phyloP scores from a whole-genome alignment of 1,140 invertebrate genomes.

The Drosophila seguyi region DNA sequence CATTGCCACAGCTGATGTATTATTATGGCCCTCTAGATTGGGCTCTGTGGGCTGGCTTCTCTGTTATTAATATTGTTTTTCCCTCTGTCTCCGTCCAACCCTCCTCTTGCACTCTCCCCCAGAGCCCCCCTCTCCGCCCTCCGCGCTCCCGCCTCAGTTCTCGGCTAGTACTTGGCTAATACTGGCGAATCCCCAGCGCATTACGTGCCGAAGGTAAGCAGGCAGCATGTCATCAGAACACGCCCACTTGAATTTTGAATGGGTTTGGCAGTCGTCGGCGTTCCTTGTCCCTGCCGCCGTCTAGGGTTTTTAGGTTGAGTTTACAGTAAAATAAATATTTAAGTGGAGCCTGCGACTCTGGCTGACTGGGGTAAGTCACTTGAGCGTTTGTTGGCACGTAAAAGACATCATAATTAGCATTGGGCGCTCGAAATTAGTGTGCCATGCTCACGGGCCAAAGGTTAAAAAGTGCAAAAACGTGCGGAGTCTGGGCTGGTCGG shows the following conservation, averaged over 20 bases:
- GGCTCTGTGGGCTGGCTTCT: conserved; percentile 58
- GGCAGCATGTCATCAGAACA: conserved; percentile 81
- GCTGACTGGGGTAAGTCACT: conserved; percentile 58
- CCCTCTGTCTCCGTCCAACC: conserved; percentile 30
- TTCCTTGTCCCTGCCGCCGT: conserved; percentile 15
- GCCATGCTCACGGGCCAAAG: conserved; percentile 44
- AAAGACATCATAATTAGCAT: conserved; percentile 83
- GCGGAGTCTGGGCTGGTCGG: conserved; percentile 5
- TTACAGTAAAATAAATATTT: conserved; percentile 82
- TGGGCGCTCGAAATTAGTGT: conserved; percentile 66
- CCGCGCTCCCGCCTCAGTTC: not conserved
- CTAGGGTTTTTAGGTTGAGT: conserved; percentile 68
- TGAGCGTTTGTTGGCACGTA: conserved; percentile 81
- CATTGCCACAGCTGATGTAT: conserved; percentile 81
- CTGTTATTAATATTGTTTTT: conserved; percentile 84
- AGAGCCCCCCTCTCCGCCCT: not conserved
- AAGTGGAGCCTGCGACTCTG: conserved; percentile 63
- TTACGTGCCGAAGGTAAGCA: conserved; percentile 83
- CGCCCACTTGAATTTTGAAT: conserved; percentile 82
- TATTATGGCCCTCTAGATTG: conserved; percentile 72
- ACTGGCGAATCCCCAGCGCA: conserved; percentile 78
- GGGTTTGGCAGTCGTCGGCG: conserved; percentile 50
- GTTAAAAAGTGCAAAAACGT: conserved; percentile 58
- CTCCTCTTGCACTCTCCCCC: not conserved
- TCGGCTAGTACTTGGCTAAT: conserved; percentile 62